Conservation (phyloP, 2,888 invertebrate genomes). For the Ischnura elegans region DNA sequence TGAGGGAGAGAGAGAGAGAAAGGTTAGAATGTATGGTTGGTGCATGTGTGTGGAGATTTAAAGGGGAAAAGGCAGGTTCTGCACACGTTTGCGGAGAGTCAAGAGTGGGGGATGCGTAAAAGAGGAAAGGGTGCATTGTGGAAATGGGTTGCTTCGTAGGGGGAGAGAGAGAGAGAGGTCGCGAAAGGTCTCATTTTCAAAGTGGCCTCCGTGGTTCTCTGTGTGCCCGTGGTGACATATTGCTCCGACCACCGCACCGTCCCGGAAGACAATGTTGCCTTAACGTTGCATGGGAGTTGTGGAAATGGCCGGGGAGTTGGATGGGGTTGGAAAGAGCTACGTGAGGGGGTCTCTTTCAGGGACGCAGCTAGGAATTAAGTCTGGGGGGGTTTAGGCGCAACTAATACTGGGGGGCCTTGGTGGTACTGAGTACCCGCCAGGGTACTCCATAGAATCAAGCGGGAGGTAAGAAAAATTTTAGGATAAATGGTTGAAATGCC, state of each 20-base stretch:
- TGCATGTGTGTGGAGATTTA: slow-evolving; percentile 12
- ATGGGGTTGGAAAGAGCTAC: not conserved
- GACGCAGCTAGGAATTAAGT: no score
- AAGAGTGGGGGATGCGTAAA: not conserved
- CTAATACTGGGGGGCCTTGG: no score
- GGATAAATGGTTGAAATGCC: no score
- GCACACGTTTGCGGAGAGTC: not conserved
- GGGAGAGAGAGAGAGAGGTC: not conserved
- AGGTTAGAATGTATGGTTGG: no score
- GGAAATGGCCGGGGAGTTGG: not conserved
- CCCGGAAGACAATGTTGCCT: slow-evolving; percentile 51
- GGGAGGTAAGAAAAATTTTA: no score
- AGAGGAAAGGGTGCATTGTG: not conserved
- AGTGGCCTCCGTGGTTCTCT: slow-evolving; percentile 46
- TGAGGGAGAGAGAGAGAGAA: not conserved
- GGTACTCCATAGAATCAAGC: no score
- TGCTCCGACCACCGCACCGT: slow-evolving; percentile 22
- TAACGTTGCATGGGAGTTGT: slow-evolving; percentile 34
- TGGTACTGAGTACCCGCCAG: no score
- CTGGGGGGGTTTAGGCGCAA: no score
- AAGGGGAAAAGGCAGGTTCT: slow-evolving; percentile 9
- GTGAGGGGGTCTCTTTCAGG: no score
- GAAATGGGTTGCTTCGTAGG: not conserved
- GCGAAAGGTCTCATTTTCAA: slow-evolving; percentile 41
- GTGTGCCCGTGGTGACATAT: slow-evolving; percentile 42